phyloP scores from a whole-genome alignment of 1,140 invertebrate species.

The Drosophila funebris region DNA sequence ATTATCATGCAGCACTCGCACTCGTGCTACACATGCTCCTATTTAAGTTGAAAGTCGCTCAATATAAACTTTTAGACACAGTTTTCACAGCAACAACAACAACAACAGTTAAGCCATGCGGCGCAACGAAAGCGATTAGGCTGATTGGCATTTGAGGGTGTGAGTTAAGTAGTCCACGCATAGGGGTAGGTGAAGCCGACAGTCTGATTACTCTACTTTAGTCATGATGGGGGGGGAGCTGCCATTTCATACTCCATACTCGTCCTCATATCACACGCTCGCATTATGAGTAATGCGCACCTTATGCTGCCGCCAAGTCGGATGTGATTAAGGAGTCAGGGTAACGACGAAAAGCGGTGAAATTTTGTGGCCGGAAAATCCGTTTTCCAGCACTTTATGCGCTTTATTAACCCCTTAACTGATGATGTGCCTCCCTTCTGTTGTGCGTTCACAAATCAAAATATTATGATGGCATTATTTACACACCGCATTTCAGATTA shows the following conservation, averaged over 20 bases:
- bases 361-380: slow-evolving; percentile 23
- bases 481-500: slow-evolving; percentile 79
- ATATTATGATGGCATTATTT: slow-evolving; percentile 83
- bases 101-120: slow-evolving; percentile 75
- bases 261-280: slow-evolving; percentile 60
- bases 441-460: slow-evolving; percentile 63
- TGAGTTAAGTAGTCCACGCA: neutral
- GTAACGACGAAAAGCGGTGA: neutral
- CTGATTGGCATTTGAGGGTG: slow-evolving; percentile 56
- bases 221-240: neutral
- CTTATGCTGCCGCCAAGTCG: slow-evolving; percentile 78
- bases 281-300: slow-evolving; percentile 81
- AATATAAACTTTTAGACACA: slow-evolving; percentile 48
- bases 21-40: slow-evolving; percentile 45
- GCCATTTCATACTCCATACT: neutral
- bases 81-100: slow-evolving; percentile 8
- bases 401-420: slow-evolving; percentile 78
- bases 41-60: slow-evolving; percentile 46
- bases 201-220: neutral
- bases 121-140: slow-evolving; percentile 78
- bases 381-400: slow-evolving; percentile 49
- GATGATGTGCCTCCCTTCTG: slow-evolving; percentile 55
- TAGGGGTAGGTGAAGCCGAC: slow-evolving; percentile 24
- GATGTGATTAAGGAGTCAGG: slow-evolving; percentile 56
- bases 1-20: slow-evolving; percentile 62